Evolutionary conservation across 2,113 vertebrate genomes (phyloP), one percentile per base, ranked within the genome.

Genomic region (Puffinus mauretanicus): DNA sequence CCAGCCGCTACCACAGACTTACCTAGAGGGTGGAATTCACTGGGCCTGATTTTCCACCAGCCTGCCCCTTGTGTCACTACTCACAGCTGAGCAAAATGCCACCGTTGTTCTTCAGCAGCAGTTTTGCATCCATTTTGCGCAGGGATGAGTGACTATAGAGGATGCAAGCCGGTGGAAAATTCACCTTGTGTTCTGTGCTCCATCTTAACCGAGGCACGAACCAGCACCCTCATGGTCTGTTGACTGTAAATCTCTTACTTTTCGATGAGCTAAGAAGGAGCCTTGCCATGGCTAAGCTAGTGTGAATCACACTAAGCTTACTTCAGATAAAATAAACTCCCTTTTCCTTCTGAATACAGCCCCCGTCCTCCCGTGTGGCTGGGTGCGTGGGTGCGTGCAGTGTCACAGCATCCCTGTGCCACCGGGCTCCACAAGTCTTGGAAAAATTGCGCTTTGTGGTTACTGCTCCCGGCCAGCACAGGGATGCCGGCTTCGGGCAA

Each of bases 151-250:
- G 89, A 91, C 84, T 92, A 67, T 3, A 96, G 93, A 95, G 84
- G 93, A 87, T 88, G 89, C 82, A 97, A 94, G 64, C 61, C 9
- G 3, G 67, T 95, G 96, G 95, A 97, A 97, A 96, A 96, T 90
- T 90, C 78, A 77, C 81, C 76, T 91, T 97, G 84, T 97, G 93
- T 94, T 92, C 78, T 94, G 58, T 77, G 60, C 71, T 96, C 76
- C 67, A 49, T 95, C 87, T 83, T 77, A 96, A 76, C 87, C 0
- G 29, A 93, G 89, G 82, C 67, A 93, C 11, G 2, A 96, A 89
- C 81, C 66, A 64, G 84, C 71, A 88, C 78, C 71, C 94, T 95
- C 89, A 86, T 81, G 91, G 91, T 97, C 91, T 95, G 79, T 66
- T 96, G 87, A 24, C 54, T 94, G 82, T 85, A 90, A 94, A 96